These are phyloP conservation scores for Gorilla gorilla DNA, from an alignment of 2,113 vertebrate genomes.

Conservation along the genomic window DNA sequence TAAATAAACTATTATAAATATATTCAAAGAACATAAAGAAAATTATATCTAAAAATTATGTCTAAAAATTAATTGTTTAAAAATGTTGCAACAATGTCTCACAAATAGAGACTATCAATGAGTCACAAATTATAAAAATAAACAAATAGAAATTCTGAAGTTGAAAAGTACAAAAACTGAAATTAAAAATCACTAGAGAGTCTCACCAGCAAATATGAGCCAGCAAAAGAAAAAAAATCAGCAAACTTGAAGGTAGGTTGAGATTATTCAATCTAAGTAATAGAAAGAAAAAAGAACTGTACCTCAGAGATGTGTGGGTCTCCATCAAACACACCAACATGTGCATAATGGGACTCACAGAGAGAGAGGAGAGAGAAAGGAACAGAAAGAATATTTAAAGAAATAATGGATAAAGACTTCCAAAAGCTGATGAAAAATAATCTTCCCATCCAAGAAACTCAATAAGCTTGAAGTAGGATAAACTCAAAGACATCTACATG, in stretches of 20 bases:
- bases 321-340: background rate
- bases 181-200: background rate
- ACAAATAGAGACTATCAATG: background rate
- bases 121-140: background rate
- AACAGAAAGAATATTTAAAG: background rate
- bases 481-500: background rate
- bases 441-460: background rate
- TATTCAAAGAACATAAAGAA: background rate
- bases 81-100: background rate
- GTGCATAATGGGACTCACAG: background rate
- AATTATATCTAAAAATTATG: background rate
- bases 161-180: background rate
- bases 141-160: background rate
- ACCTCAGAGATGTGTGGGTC: background rate
- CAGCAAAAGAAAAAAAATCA: background rate
- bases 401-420: background rate
- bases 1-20: background rate
- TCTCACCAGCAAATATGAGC: background rate
- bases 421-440: background rate
- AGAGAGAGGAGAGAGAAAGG: background rate
- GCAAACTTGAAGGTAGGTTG: background rate
- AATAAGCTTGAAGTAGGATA: background rate
- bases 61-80: too few relatives aligned
- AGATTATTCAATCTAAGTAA: background rate
- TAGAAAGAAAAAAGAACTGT: background rate